Evolutionary conservation across 2,888 invertebrate species (phyloP).

Genomic region (Nudaria mundana): DNA sequence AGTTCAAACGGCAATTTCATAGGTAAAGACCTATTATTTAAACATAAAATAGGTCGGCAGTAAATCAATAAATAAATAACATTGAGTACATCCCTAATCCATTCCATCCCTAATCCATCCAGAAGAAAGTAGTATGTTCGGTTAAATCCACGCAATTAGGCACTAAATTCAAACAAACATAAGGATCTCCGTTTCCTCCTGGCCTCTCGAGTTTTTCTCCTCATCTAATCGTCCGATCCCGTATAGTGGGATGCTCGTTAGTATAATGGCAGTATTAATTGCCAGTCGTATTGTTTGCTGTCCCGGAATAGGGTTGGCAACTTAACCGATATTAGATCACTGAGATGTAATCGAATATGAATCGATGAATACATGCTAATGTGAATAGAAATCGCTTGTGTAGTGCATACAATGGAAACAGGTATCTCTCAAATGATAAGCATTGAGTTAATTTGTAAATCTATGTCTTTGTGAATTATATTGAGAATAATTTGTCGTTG

Average conservation of each 20-base stretch:
- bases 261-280: slow-evolving; percentile 69
- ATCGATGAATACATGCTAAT: slow-evolving; percentile 2
- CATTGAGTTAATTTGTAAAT: no score
- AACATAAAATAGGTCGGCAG: no score
- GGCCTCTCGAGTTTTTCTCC: slow-evolving; percentile 45
- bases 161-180: slow-evolving; percentile 19
- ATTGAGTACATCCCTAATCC: no score
- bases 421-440: not conserved
- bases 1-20: no score
- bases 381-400: not conserved
- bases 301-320: slow-evolving; percentile 31
- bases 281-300: slow-evolving; percentile 53
- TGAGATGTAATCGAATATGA: slow-evolving; percentile 13
- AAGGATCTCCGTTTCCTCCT: slow-evolving; percentile 10
- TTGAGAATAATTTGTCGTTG: no score
- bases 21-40: no score
- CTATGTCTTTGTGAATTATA: no score
- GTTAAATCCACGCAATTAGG: not conserved
- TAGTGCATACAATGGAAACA: not conserved
- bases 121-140: no score
- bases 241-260: slow-evolving; percentile 50
- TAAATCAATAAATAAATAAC: no score
- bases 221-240: slow-evolving; percentile 46
- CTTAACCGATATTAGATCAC: slow-evolving; percentile 14
- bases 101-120: no score